Base-by-base conservation (phyloP, 2,113 vertebrate genomes). In the Butorides virescens region DNA sequence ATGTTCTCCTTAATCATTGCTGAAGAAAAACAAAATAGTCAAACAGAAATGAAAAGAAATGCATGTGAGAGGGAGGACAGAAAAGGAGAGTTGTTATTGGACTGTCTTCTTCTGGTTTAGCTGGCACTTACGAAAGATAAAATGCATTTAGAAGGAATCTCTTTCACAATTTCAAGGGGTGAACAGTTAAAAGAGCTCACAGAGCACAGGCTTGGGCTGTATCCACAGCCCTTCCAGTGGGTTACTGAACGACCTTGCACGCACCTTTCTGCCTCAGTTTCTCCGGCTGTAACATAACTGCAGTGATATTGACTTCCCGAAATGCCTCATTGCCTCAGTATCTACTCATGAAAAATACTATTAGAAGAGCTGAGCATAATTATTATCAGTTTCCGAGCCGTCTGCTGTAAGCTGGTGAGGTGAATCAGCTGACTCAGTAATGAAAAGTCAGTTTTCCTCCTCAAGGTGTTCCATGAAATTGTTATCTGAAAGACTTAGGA, bases 261-360 rank as follows among this genome's bases (percentile, higher is more conserved):
- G 39, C 25, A 25, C n/a, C 27, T 6, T 92, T 81, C 83, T 96
- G 89, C 95, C 95, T 97, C 97, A 93, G 95, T 97, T 97, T 96
- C 91, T 88, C 91, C 10, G 61, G 34, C 19, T n/a, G 36, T 62
- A 87, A 92, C 37, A 42, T 32, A 81, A 75, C 61, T 72, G 42
- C 55, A 61, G 59, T 1, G 3, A 44, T 37, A 70, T 0, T 20
- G 84, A 82, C 80, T 89, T 89, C 89, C 80, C 58, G 62, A 62
- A 82, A 92, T 39, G 85, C 89, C 89, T 85, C 93, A 97, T 26
- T 81, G 86, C 80, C 80, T 70, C 84, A 61, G 80, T 10, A 91
- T 19, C 58, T 72, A 25, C 88, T 93, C 44, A 76, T 66, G 80
- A 92, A 91, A 94, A 85, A 91, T 26, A 49, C n/a, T 50, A 73